phyloP scores from a whole-genome alignment of 2,113 vertebrate genomes.

The Phaetusa simplex region DNA sequence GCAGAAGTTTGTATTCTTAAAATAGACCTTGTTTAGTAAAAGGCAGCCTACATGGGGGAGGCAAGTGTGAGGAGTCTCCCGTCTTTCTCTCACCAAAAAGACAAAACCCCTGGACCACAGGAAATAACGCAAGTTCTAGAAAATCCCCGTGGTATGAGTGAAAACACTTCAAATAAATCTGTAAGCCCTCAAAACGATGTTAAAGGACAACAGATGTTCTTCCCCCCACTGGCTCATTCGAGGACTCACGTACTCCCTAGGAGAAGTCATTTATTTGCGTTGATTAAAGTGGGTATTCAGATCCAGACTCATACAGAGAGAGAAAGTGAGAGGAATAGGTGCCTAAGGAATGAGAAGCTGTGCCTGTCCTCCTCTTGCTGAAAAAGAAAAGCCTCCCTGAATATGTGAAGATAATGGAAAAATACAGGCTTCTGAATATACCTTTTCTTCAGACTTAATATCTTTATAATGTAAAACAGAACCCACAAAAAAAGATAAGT shows the following conservation, averaged over 20 bases:
- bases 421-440: background rate
- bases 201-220: slow-evolving; percentile 68
- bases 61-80: background rate
- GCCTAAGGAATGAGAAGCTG: background rate
- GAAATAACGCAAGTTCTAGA: slow-evolving; percentile 65
- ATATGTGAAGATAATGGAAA: slow-evolving; percentile 6
- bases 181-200: slow-evolving; percentile 31
- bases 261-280: slow-evolving; percentile 43
- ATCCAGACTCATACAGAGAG: background rate
- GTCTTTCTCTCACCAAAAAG: background rate
- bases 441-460: background rate
- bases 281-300: background rate
- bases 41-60: slow-evolving; percentile 2
- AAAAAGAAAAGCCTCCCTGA: background rate
- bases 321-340: background rate
- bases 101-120: slow-evolving; percentile 51
- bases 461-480: slow-evolving; percentile 31
- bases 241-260: background rate
- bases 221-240: background rate
- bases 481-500: background rate
- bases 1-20: slow-evolving; percentile 15
- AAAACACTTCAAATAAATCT: slow-evolving; percentile 54
- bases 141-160: slow-evolving; percentile 49
- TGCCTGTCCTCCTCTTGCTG: background rate
- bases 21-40: slow-evolving; percentile 30